These are phyloP conservation scores for Luperina nickerlii DNA, from an alignment of 2,888 invertebrate species.

Conservation along the genomic window DNA sequence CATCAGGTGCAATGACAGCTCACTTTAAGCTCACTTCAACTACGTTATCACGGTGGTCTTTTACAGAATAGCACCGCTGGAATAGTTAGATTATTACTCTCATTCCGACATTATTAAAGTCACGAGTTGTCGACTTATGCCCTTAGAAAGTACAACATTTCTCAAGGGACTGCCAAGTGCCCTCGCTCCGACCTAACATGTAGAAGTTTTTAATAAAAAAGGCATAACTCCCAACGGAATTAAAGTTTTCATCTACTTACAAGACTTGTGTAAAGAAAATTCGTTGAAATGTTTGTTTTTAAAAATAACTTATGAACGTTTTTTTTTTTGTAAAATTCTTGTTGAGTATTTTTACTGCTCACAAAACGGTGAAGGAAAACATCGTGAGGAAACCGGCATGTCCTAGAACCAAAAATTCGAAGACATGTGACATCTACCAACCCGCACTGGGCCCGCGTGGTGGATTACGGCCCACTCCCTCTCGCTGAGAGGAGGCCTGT, in stretches of 20 bases:
- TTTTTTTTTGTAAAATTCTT: slow-evolving; percentile 2
- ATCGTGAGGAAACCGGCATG: too few relatives aligned
- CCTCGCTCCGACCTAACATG: background rate
- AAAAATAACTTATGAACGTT: slow-evolving; percentile 26
- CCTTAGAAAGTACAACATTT: slow-evolving; percentile 3
- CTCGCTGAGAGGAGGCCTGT: too few relatives aligned
- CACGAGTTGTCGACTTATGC: background rate
- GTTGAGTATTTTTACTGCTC: slow-evolving; percentile 6
- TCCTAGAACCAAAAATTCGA: too few relatives aligned
- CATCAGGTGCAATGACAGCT: too few relatives aligned
- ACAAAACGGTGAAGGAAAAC: too few relatives aligned
- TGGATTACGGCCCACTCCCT: too few relatives aligned
- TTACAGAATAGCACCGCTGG: too few relatives aligned
- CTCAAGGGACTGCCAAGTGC: slow-evolving; percentile 1
- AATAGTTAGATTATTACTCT: background rate
- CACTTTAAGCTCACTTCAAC: too few relatives aligned
- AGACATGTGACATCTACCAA: too few relatives aligned
- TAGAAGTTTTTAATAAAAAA: slow-evolving; percentile 28
- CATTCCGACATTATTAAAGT: background rate
- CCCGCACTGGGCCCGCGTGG: too few relatives aligned
- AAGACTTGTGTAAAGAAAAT: background rate
- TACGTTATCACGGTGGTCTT: too few relatives aligned
- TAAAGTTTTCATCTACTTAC: slow-evolving; percentile 13
- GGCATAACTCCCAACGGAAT: background rate
- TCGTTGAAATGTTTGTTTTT: slow-evolving; percentile 7